These are phyloP conservation scores for Prionace glauca DNA, from an alignment of 2,797 vertebrate species.

Conservation along the genomic window DNA sequence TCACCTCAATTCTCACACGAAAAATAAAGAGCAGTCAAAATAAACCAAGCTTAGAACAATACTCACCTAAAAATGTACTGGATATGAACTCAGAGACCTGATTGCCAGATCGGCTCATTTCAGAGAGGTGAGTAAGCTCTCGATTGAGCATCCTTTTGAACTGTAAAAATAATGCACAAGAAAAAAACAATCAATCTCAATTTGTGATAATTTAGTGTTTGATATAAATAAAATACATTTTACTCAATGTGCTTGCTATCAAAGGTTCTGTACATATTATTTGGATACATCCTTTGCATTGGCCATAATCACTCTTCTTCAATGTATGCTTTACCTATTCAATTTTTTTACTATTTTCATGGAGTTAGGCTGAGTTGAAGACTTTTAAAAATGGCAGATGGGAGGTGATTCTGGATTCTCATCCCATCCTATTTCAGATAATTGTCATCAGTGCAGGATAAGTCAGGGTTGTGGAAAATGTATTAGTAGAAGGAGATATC, in stretches of 20 bases:
- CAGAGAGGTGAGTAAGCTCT: constrained; percentile 90
- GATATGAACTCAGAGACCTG: constrained; percentile 98
- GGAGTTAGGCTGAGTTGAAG: neutral
- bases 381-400: neutral
- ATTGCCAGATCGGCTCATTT: constrained; percentile 98
- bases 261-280: neutral
- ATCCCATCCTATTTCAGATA: no score
- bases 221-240: neutral
- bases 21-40: neutral
- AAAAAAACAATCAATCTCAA: constrained; percentile 17
- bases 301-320: neutral
- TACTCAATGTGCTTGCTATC: neutral
- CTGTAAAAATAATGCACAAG: constrained; percentile 61
- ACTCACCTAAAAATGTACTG: constrained; percentile 94
- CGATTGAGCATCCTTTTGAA: constrained; percentile 99
- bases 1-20: neutral
- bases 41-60: neutral
- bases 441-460: no score
- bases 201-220: neutral
- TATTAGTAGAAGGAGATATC: no score
- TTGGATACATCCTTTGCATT: neutral
- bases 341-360: neutral
- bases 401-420: neutral
- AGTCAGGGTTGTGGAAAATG: no score
- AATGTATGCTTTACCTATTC: neutral